Evolutionary conservation across 1,140 invertebrate genomes (phyloP).

Genomic region (Drosophila melanica): DNA sequence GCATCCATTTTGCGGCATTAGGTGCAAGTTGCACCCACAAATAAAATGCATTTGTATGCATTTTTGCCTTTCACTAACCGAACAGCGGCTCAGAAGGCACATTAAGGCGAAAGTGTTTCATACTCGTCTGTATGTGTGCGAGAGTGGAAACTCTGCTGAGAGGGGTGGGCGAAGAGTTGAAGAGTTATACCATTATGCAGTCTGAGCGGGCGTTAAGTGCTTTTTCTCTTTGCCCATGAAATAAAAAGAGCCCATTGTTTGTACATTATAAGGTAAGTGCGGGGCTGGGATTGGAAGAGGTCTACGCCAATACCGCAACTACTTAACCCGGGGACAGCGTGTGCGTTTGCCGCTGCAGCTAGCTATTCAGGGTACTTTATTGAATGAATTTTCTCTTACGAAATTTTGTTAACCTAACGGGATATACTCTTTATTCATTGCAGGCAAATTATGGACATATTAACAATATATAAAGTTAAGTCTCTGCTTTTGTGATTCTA

Average conservation of each 20-base stretch:
- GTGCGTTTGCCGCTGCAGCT: background rate
- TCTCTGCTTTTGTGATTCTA: background rate
- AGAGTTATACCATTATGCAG: slow-evolving; percentile 49
- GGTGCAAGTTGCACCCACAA: slow-evolving; percentile 45
- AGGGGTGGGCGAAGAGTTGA: background rate
- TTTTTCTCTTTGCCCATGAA: slow-evolving; percentile 67
- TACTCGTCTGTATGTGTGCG: slow-evolving; percentile 24
- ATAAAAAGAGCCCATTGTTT: slow-evolving; percentile 54
- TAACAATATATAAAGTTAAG: background rate
- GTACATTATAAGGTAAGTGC: slow-evolving; percentile 35
- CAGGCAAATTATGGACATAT: background rate
- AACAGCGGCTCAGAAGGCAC: slow-evolving; percentile 49
- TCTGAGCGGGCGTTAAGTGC: slow-evolving; percentile 58
- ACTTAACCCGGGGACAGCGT: background rate
- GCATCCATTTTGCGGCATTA: slow-evolving; percentile 47
- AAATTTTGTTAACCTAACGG: slow-evolving; percentile 4
- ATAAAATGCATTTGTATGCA: slow-evolving; percentile 72
- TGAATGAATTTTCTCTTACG: slow-evolving; percentile 11
- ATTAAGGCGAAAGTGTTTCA: slow-evolving; percentile 64
- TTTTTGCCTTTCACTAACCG: slow-evolving; percentile 54
- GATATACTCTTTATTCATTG: slow-evolving; percentile 5
- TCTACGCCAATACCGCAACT: no score
- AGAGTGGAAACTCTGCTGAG: background rate
- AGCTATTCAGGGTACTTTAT: slow-evolving; percentile 15
- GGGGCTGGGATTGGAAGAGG: background rate